Conservation (phyloP, 1,140 invertebrate genomes). For the Nephila pilipes region DNA sequence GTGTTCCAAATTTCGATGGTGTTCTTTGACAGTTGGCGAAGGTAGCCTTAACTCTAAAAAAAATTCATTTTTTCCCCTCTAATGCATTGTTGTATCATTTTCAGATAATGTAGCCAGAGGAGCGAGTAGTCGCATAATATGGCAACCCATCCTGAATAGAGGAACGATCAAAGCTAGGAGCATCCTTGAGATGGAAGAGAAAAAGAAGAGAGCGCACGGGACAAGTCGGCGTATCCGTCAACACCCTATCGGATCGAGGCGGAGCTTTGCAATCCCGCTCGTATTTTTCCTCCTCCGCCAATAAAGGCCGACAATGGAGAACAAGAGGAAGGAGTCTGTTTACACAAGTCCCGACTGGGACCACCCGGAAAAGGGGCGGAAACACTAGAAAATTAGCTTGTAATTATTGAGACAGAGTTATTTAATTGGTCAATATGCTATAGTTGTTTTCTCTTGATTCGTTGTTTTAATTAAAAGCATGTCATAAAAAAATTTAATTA, state of each 20-base stretch:
- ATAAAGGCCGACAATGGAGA: constrained; percentile 34
- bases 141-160: neutral
- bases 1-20: too few species aligned
- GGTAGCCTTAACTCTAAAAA: too few species aligned
- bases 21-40: too few species aligned
- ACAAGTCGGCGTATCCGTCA: constrained; percentile 39
- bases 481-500: too few species aligned
- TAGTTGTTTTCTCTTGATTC: too few species aligned
- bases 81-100: too few species aligned
- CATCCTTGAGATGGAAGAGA: constrained; percentile 45
- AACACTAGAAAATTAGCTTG: neutral
- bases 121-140: neutral
- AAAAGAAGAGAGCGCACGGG: neutral
- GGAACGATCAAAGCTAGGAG: constrained; percentile 7
- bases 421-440: too few species aligned
- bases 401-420: too few species aligned
- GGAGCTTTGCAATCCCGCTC: neutral
- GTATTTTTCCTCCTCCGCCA: constrained; percentile 10
- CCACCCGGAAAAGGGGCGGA: neutral
- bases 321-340: neutral
- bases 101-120: neutral
- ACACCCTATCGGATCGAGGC: constrained; percentile 59
- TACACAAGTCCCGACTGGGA: neutral
- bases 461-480: too few species aligned
- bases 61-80: too few species aligned